Base-by-base conservation (phyloP, 1,140 invertebrate genomes). In the Panulirus ornatus region DNA sequence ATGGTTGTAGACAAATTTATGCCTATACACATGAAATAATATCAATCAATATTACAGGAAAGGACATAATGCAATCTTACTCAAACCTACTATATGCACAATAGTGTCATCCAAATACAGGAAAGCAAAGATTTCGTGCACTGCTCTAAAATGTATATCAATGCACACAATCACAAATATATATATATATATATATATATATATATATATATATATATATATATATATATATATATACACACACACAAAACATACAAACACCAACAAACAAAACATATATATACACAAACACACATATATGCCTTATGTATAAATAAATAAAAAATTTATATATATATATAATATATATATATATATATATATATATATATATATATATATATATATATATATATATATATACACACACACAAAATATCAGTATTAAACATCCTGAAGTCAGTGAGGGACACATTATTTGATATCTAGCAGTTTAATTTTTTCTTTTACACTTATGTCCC, bases 271-370 rank as follows among this genome's bases (percentile, higher is more conserved):
- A 22, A 14, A 19, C 22, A 19, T 54, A 19, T 54, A 54, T 54
- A 22, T 54, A 54, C 22, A 22, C 22, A 54, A 16, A 22, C 22
- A 54, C 22, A 54, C 22, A 54, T 54, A 22, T 54, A 22, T 54
- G 16, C 11, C 51, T 58, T 54, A 22, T 54, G 16, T 54, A 54
- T 54, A 54, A 16, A 54, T 54, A 54, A 16, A 54, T 54, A 54
- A 16, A 54, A n/a, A n/a, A n/a, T n/a, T n/a, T 54, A 54, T 54
- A 40, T 71, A 40, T 71, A 40, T 71, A 40, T 66, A 34, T 66
- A 34, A 34, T 66, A 34, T 66, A 36, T 73, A 73, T 36, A 36
- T 36, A 36, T 11, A 36, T 36, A 79, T 9, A 79, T 11, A n/a
- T 36, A 36, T 36, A 34, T 27, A 14, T 47, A 27, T 66, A 2